Evolutionary conservation across 1,140 invertebrate species (phyloP).

Genomic region (Vanessa tameamea): DNA sequence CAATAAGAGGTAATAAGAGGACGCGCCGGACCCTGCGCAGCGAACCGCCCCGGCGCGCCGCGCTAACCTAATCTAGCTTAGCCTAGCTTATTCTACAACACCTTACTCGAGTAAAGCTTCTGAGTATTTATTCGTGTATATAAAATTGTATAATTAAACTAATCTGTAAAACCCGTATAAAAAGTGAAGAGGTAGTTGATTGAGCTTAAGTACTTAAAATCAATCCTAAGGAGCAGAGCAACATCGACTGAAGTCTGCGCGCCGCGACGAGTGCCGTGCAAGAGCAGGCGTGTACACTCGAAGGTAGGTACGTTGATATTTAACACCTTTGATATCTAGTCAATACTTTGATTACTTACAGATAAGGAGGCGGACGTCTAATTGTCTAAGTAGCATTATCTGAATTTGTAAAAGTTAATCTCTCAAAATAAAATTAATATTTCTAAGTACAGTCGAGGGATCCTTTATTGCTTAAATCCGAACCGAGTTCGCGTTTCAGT

Average conservation of each 20-base stretch:
- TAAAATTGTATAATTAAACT: constrained; percentile 80
- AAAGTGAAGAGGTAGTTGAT: constrained; percentile 80
- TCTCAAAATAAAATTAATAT: constrained; percentile 80
- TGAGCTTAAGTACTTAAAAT: constrained; percentile 78
- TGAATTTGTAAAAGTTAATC: constrained; percentile 73
- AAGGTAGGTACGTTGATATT: constrained; percentile 51
- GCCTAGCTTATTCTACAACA: constrained; percentile 57
- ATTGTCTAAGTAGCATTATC: constrained; percentile 74
- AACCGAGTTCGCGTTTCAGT: constrained; percentile 72
- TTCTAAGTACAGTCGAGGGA: constrained; percentile 78
- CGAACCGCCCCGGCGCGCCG: constrained; percentile 66
- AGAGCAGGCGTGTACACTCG: constrained; percentile 43
- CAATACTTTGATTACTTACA: constrained; percentile 52
- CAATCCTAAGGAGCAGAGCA: constrained; percentile 69
- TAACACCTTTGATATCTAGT: constrained; percentile 49
- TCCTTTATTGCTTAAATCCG: constrained; percentile 67
- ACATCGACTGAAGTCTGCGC: constrained; percentile 54
- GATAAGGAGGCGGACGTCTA: constrained; percentile 74
- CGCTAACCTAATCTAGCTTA: constrained; percentile 62
- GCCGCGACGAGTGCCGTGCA: constrained; percentile 44
- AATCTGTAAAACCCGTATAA: constrained; percentile 80
- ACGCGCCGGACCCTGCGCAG: constrained; percentile 76
- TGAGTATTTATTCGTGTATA: constrained; percentile 80
- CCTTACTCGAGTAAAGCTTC: constrained; percentile 80
- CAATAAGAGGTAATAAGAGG: constrained; percentile 65